A percentile compares a stretch with the other conserved stretches of the same genome.
phyloP scores from a whole-genome alignment of 2,113 vertebrate genomes.

The Pseudopipra pipra region DNA sequence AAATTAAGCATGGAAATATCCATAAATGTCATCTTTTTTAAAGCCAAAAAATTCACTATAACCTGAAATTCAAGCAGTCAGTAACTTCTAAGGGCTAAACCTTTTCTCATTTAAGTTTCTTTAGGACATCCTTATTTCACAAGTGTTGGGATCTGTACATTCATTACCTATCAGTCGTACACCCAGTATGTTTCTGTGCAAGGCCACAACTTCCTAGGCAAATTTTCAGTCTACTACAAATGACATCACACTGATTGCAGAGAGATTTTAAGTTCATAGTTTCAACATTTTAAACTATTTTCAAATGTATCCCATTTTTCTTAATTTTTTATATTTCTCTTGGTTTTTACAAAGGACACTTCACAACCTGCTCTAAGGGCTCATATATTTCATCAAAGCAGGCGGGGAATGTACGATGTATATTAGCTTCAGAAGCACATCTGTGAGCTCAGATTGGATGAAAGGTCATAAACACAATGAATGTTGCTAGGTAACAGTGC shows the following conservation, averaged over 20 bases:
- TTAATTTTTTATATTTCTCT: conserved; percentile 40
- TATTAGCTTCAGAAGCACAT: conserved; percentile 83
- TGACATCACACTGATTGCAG: neutral
- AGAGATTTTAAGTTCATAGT: conserved; percentile 22
- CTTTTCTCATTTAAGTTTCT: neutral
- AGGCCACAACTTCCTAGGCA: neutral
- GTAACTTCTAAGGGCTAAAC: neutral
- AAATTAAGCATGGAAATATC: neutral
- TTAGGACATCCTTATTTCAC: neutral
- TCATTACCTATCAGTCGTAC: neutral
- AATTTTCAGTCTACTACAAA: conserved; percentile 6
- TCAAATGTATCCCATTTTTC: neutral
- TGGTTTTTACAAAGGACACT: conserved; percentile 54
- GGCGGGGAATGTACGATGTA: conserved; percentile 73
- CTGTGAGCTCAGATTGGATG: conserved; percentile 81
- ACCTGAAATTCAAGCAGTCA: neutral
- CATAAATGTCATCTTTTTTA: neutral
- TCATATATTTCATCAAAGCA: conserved; percentile 55
- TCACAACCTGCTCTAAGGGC: conserved; percentile 48
- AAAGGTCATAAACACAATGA: conserved; percentile 86
- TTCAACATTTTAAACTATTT: conserved; percentile 23
- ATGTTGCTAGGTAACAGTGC: conserved; percentile 87
- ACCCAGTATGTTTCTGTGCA: neutral
- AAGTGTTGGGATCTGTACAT: neutral
- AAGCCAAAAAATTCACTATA: neutral